These are phyloP conservation scores for Equus przewalskii DNA, from an alignment of 2,113 vertebrate genomes.

Conservation along the genomic window DNA sequence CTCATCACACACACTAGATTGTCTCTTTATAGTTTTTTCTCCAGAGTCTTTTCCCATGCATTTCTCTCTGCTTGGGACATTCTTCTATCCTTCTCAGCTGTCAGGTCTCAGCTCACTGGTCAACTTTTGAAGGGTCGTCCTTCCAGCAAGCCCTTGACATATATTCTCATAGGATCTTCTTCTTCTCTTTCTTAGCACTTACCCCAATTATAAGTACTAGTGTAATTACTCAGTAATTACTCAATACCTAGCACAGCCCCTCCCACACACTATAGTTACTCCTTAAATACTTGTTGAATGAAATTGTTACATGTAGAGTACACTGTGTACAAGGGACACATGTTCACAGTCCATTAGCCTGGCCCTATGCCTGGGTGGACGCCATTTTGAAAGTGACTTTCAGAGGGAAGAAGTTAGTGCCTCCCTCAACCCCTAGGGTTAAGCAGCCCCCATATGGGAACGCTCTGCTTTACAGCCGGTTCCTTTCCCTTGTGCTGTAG, in stretches of 20 bases:
- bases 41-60: neutral
- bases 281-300: neutral
- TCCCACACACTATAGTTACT: neutral
- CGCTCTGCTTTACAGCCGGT: neutral
- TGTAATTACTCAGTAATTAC: neutral
- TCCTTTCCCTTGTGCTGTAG: neutral
- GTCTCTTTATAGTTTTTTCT: neutral
- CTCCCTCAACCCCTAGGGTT: neutral
- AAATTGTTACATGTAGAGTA: neutral
- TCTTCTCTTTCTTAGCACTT: neutral
- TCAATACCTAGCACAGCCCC: neutral
- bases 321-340: neutral
- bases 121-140: neutral
- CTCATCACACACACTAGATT: neutral
- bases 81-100: neutral
- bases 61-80: neutral
- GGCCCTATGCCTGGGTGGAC: neutral
- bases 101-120: neutral
- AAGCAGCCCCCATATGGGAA: neutral
- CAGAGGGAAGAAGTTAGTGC: neutral
- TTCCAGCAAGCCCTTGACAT: neutral
- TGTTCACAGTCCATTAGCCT: neutral
- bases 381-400: neutral
- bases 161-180: neutral
- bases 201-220: constrained; percentile 8